These are phyloP conservation scores for Sebastes itinus DNA, from an alignment of 2,797 vertebrate species.

Conservation along the genomic window DNA sequence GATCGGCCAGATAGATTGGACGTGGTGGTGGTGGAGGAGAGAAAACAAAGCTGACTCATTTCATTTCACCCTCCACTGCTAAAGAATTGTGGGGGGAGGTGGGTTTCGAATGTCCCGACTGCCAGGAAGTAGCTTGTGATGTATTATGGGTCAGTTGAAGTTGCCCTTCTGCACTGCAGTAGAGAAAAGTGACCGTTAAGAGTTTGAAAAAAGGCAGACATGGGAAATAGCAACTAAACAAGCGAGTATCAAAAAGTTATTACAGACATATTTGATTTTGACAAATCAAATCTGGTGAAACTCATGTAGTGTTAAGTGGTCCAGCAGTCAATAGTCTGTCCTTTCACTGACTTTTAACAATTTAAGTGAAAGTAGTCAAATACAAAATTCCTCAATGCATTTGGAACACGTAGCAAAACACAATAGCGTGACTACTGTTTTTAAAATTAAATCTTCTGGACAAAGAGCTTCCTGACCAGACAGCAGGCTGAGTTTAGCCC, in stretches of 20 bases:
- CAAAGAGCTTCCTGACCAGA: background rate
- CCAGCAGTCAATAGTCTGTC: background rate
- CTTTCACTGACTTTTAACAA: background rate
- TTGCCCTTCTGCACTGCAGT: background rate
- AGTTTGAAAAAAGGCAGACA: background rate
- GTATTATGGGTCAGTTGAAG: conserved; percentile 32
- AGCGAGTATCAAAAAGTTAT: background rate
- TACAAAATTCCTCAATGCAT: background rate
- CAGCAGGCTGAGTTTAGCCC: background rate
- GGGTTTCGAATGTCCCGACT: conserved; percentile 36
- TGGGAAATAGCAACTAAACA: background rate
- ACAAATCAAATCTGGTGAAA: background rate
- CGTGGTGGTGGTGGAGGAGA: conserved; percentile 29
- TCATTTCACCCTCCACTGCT: conserved; percentile 50
- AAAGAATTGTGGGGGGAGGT: conserved; percentile 11
- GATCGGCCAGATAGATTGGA: conserved; percentile 49
- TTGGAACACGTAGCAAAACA: background rate
- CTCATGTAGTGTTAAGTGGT: background rate
- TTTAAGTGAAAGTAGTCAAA: background rate
- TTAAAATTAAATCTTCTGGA: background rate
- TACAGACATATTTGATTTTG: background rate
- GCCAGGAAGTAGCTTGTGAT: conserved; percentile 35
- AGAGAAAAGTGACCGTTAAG: background rate
- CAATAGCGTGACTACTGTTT: background rate
- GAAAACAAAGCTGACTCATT: conserved; percentile 66